phyloP scores from a whole-genome alignment of 2,113 vertebrate genomes.

The Cyanocitta stelleri region DNA sequence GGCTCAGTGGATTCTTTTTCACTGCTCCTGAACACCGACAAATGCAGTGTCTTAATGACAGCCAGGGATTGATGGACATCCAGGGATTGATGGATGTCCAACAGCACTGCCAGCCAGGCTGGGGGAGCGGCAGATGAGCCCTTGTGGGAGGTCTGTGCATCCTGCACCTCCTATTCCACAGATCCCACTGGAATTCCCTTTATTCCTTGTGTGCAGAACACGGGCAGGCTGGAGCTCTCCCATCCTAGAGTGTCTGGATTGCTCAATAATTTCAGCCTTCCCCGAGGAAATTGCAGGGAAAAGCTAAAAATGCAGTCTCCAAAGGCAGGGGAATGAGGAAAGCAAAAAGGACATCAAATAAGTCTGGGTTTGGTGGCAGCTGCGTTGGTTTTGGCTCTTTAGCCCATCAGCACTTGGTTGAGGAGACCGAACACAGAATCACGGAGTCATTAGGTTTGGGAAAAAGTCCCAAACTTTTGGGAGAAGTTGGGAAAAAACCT shows the following conservation, averaged over 20 bases:
- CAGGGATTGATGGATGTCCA: not conserved
- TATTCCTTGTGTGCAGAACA: accelerated
- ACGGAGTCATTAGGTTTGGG: accelerated
- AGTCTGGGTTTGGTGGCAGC: accelerated
- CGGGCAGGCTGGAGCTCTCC: not conserved
- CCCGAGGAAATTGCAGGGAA: not conserved
- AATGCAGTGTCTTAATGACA: accelerated
- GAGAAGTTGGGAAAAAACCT: not conserved
- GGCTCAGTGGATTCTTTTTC: accelerated
- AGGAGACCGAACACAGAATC: not conserved
- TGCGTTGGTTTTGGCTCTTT: not conserved
- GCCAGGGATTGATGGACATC: not conserved
- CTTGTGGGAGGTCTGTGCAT: not conserved
- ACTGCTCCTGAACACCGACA: not conserved
- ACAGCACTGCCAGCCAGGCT: not conserved
- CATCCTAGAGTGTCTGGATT: not conserved
- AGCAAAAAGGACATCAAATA: not conserved
- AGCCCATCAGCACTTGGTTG: not conserved
- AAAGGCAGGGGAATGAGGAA: not conserved
- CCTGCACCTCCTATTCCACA: not conserved
- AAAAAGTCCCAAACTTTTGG: not conserved
- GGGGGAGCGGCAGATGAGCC: not conserved
- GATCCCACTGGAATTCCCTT: not conserved
- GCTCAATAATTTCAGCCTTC: not conserved
- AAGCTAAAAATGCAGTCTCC: not conserved